phyloP scores from a whole-genome alignment of 2,888 invertebrate genomes.

The Diaprepes abbreviatus region DNA sequence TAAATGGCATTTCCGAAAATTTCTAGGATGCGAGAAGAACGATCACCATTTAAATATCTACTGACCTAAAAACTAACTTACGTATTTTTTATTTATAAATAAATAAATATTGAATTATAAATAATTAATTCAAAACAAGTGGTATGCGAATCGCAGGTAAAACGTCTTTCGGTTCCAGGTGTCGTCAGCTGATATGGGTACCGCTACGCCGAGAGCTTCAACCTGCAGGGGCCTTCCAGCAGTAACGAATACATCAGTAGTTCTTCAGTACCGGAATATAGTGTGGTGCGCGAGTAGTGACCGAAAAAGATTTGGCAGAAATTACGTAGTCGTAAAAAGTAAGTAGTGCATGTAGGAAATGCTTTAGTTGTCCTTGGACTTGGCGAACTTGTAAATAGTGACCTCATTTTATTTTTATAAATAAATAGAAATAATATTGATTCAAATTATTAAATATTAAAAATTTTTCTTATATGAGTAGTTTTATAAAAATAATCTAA shows the following conservation, averaged over 20 bases:
- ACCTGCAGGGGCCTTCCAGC: slow-evolving; percentile 57
- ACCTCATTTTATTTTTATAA: not conserved
- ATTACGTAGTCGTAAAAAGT: slow-evolving; percentile 32
- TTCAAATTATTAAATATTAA: no score
- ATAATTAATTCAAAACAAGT: not conserved
- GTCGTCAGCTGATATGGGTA: slow-evolving; percentile 64
- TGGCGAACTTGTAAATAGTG: not conserved
- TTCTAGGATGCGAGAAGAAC: no score
- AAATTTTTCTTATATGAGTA: no score
- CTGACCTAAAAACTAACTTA: no score
- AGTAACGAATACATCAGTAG: slow-evolving; percentile 61
- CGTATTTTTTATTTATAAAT: no score
- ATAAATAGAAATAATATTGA: no score
- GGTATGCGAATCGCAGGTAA: slow-evolving; percentile 6
- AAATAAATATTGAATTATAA: no score
- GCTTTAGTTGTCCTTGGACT: slow-evolving; percentile 3
- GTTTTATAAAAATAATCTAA: no score
- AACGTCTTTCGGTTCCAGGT: slow-evolving; percentile 59
- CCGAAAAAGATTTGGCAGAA: slow-evolving; percentile 19
- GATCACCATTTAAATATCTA: no score
- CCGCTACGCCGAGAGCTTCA: slow-evolving; percentile 65
- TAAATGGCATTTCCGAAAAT: no score
- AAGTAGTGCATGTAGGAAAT: slow-evolving; percentile 25
- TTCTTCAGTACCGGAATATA: slow-evolving; percentile 62
- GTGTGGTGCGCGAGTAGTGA: slow-evolving; percentile 45